Evolutionary conservation across 2,797 vertebrate species (phyloP).

Genomic region (Gadopsis marmoratus): DNA sequence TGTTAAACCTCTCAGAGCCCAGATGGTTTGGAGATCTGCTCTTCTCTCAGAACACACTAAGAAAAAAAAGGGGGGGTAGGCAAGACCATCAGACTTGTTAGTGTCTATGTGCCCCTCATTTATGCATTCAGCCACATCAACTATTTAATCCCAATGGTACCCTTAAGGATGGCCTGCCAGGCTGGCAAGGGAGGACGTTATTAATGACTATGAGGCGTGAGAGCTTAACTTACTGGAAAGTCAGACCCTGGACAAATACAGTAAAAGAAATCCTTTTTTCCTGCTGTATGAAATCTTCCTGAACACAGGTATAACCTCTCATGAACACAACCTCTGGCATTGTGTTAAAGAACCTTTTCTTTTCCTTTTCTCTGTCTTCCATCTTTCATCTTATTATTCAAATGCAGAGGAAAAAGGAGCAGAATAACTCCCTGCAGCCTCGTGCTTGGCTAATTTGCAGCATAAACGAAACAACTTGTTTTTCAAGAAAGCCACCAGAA

Average conservation of each 20-base stretch:
- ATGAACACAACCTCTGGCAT: conserved; percentile 70
- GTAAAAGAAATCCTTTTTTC: conserved; percentile 17
- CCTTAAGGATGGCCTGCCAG: conserved; percentile 45
- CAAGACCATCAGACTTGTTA: conserved; percentile 45
- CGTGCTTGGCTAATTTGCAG: conserved; percentile 71
- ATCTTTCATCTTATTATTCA: conserved; percentile 67
- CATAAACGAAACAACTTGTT: conserved; percentile 75
- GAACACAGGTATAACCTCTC: conserved; percentile 52
- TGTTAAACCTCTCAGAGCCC: conserved; percentile 53
- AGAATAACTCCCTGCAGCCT: conserved; percentile 65
- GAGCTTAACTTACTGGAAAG: conserved; percentile 24
- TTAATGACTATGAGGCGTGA: conserved; percentile 57
- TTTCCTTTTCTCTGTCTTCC: conserved; percentile 27
- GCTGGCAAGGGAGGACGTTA: conserved; percentile 39
- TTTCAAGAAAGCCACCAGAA: conserved; percentile 60
- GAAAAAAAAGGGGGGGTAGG: conserved; percentile 1
- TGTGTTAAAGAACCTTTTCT: conserved; percentile 50
- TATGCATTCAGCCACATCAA: conserved; percentile 59
- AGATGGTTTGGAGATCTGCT: conserved; percentile 54
- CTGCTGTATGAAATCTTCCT: conserved; percentile 34
- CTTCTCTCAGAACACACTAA: conserved; percentile 17
- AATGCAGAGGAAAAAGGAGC: conserved; percentile 51
- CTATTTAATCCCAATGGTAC: conserved; percentile 57
- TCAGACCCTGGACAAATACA: conserved; percentile 32
- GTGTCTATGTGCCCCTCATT: conserved; percentile 46